These are phyloP conservation scores for Pyrocephalus nanus DNA, from an alignment of 2,797 vertebrate species.

Conservation along the genomic window DNA sequence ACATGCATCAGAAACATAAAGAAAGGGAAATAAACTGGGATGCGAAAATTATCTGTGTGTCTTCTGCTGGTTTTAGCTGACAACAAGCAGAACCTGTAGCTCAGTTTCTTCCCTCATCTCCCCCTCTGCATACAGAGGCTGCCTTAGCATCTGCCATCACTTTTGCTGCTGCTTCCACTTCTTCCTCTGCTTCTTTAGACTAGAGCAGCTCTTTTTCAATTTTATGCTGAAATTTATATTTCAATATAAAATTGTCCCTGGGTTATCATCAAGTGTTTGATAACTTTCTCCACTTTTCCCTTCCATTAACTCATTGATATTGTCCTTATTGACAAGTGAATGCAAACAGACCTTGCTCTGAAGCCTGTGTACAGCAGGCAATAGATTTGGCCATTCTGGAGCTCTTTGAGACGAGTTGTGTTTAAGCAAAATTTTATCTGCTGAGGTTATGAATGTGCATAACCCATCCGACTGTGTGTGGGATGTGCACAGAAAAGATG, in stretches of 20 bases:
- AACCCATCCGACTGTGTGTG: background rate
- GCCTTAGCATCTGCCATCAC: background rate
- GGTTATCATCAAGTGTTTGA: background rate
- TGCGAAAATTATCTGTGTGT: background rate
- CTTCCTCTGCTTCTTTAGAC: constrained; percentile 6
- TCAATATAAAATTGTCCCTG: background rate
- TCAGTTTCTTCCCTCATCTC: background rate
- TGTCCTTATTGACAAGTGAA: background rate
- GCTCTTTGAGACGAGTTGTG: background rate
- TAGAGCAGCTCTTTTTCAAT: background rate
- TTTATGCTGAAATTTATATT: background rate
- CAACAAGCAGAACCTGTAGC: constrained; percentile 39
- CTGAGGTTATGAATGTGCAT: background rate
- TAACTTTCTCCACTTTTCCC: background rate
- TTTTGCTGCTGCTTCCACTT: constrained; percentile 2
- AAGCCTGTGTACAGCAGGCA: background rate
- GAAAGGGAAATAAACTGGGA: constrained; percentile 17
- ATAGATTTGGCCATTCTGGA: background rate
- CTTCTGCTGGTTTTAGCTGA: constrained; percentile 6
- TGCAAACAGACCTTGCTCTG: constrained; percentile 3
- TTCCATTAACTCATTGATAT: background rate
- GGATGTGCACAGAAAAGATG: background rate
- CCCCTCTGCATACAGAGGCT: background rate
- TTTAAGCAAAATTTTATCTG: background rate
- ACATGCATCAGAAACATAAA: background rate